A percentile compares a stretch with the other conserved stretches of the same genome.
These are phyloP conservation scores for Rotaria socialis DNA, from an alignment of 2,888 invertebrate genomes.

Conservation along the genomic window DNA sequence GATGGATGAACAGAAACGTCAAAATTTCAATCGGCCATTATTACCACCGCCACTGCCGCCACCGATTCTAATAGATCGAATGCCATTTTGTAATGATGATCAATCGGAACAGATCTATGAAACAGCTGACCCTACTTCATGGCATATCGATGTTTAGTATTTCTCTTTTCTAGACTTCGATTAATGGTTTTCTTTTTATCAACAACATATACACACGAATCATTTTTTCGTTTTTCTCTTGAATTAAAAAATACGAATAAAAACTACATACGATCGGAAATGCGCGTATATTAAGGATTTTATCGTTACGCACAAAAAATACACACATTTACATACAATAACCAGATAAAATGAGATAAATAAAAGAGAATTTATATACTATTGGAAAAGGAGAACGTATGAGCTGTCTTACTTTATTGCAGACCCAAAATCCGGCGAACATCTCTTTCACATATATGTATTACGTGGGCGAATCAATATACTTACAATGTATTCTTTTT, in stretches of 20 bases:
- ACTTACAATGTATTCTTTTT: not conserved
- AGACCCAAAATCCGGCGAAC: not conserved
- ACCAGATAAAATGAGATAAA: constrained; percentile 1
- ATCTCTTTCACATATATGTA: not conserved
- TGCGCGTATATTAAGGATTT: not conserved
- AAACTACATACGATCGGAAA: not conserved
- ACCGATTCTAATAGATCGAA: not conserved
- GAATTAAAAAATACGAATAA: not conserved
- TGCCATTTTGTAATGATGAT: constrained; percentile 19
- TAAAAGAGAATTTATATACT: not conserved
- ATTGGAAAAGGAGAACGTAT: not conserved
- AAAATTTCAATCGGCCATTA: not conserved
- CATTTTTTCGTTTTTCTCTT: not conserved
- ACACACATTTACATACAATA: not conserved
- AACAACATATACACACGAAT: not conserved
- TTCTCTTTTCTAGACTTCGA: not conserved
- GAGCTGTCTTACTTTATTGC: not conserved
- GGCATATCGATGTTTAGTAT: constrained; percentile 18
- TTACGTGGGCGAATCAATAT: not conserved
- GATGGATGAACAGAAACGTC: not conserved
- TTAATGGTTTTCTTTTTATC: not conserved
- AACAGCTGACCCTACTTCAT: not conserved
- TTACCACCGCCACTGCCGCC: not conserved
- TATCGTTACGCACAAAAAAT: not conserved
- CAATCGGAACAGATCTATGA: constrained; percentile 30